These are phyloP conservation scores for Peromyscus aztecus DNA, from an alignment of 2,797 vertebrate genomes.

Conservation along the genomic window DNA sequence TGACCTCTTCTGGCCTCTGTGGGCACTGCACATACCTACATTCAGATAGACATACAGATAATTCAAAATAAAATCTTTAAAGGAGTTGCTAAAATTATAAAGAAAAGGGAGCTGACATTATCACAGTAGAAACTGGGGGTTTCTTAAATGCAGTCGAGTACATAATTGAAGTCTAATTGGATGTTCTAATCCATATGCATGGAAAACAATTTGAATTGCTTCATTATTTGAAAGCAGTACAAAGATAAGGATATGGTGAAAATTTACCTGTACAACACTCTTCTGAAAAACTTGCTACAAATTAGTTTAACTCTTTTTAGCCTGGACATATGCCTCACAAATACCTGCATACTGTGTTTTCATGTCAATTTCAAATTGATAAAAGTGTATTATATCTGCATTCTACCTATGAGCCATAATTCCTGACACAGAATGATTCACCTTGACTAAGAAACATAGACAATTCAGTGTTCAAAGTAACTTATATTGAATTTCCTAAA, in stretches of 20 bases:
- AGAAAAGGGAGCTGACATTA: neutral
- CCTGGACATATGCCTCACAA: neutral
- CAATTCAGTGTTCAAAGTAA: neutral
- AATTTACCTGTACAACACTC: neutral
- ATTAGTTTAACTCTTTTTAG: constrained; percentile 46
- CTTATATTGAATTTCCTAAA: neutral
- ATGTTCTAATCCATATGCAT: constrained; percentile 79
- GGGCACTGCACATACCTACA: neutral
- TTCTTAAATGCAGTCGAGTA: constrained; percentile 71
- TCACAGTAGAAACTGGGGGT: constrained; percentile 32
- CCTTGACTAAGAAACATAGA: neutral
- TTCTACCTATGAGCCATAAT: neutral
- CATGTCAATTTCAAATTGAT: neutral
- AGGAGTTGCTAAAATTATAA: constrained; percentile 46
- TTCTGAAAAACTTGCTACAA: neutral
- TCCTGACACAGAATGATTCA: neutral
- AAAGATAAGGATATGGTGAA: neutral
- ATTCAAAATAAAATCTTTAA: neutral
- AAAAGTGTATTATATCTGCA: neutral
- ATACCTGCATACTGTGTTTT: neutral
- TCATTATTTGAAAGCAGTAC: constrained; percentile 74
- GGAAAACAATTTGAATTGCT: constrained; percentile 70
- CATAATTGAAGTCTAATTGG: constrained; percentile 82
- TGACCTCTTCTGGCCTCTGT: neutral
- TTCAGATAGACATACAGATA: neutral